Base-by-base conservation (phyloP, 1,140 invertebrate species). In the Hypothenemus hampei region DNA sequence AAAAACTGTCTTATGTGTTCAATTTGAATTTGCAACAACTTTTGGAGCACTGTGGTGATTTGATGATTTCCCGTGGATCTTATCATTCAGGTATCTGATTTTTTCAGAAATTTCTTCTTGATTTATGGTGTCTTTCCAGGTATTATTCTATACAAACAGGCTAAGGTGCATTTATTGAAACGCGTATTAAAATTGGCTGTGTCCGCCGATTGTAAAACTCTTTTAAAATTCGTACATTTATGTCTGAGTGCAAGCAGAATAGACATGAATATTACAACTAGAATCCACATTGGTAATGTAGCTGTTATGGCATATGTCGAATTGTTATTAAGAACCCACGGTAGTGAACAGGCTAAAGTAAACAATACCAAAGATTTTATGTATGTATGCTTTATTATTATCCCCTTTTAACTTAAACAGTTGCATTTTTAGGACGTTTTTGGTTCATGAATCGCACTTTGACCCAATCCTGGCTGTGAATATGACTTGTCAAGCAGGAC, bases 151-250 rank as follows among this genome's bases (percentile, higher is more conserved):
- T 89, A 87, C 68, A 84, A 84, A 71, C 73, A 86, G 50, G 83
- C 86, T 0, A 82, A 83, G 66, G 83, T 86, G 61, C 65, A 68
- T 36, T 69, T 85, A 45, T 73, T 86, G 36, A 85, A 86, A 59
- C 79, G 83, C 53, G 81, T 87, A 11, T 74, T 87, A 15, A 86
- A 86, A 69, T 78, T 90, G 63, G 85, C 87, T 47, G 78, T 81
- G 37, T 77, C 80, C 59, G 86, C 86, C 3, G 79, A 83, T 63
- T 81, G 85, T 7, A 77, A 76, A 29, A 84, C 87, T 58, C 70
- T 89, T 29, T 75, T 88, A 48, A 79, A 76, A 45, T 82, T 79
- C 62, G 72, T 84, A 2, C 77, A 77, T 65, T 75, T 72, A 54
- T 85, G 67, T 68, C 80, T 79, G 60, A 71, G 67, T 60, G 74